Conservation (phyloP, 1,140 invertebrate genomes). For the Vanessa tameamea region DNA sequence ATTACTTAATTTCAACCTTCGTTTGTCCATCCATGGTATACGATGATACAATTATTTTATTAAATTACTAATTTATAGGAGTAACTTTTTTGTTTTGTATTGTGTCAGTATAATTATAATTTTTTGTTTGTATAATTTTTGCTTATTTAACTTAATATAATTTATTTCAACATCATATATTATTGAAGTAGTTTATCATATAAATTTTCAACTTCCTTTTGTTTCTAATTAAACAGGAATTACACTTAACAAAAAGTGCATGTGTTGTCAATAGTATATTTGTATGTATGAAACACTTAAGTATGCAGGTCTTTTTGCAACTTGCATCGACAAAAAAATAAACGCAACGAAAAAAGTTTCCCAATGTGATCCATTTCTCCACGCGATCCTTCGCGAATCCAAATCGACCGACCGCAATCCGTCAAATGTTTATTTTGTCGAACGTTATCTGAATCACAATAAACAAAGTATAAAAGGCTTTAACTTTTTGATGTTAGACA, state of each 20-base stretch:
- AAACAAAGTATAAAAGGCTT: conserved; percentile 70
- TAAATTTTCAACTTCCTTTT: not conserved
- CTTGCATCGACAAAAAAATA: conserved; percentile 51
- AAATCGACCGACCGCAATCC: conserved; percentile 66
- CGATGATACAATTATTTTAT: too few species aligned
- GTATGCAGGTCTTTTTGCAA: conserved; percentile 27
- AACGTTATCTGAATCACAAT: conserved; percentile 75
- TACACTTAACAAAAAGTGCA: not conserved
- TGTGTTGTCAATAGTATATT: conserved; percentile 3
- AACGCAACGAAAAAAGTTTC: conserved; percentile 64
- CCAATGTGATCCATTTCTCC: conserved; percentile 77
- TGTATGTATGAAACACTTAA: conserved; percentile 29
- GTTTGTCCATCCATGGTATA: too few species aligned
- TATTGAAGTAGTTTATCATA: not conserved
- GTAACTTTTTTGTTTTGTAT: too few species aligned
- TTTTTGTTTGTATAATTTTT: too few species aligned
- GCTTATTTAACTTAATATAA: too few species aligned
- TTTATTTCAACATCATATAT: too few species aligned
- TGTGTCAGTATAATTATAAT: too few species aligned
- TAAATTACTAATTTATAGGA: too few species aligned
- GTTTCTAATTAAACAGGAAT: not conserved
- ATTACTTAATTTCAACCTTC: too few species aligned
- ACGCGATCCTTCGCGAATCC: conserved; percentile 64
- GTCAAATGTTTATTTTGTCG: conserved; percentile 66
- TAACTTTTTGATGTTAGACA: conserved; percentile 58